Evolutionary conservation across 92 coral and sea anemone species (phyloP).

Genomic region (Zoanthus gigantus): DNA sequence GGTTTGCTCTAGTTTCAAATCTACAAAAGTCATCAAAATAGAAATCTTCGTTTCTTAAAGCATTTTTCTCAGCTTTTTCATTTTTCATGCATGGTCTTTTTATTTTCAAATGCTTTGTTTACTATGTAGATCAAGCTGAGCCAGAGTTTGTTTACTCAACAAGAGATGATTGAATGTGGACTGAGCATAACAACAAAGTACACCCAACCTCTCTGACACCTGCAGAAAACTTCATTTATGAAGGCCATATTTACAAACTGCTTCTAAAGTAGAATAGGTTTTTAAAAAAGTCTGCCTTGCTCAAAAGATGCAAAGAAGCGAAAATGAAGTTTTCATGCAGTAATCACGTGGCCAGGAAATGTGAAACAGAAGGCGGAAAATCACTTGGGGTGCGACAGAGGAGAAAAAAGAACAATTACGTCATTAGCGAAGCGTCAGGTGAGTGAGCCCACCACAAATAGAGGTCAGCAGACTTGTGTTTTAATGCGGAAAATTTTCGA

Average conservation of each 20-base stretch:
- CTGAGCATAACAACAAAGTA: background rate
- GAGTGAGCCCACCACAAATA: constrained; percentile 29
- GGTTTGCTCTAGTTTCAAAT: too few species aligned
- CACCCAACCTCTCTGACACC: background rate
- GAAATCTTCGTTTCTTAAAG: too few species aligned
- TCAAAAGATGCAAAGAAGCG: background rate
- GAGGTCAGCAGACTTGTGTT: constrained; percentile 40
- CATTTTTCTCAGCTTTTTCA: too few species aligned
- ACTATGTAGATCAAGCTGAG: background rate
- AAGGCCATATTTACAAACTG: background rate
- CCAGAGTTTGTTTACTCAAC: background rate
- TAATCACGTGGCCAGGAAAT: constrained; percentile 19
- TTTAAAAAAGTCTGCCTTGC: background rate
- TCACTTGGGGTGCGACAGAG: background rate
- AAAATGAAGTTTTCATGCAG: background rate
- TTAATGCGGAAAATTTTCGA: background rate
- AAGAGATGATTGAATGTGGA: constrained; percentile 2
- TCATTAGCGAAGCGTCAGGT: constrained; percentile 35
- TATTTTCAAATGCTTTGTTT: too few species aligned
- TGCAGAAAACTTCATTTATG: constrained; percentile 17
- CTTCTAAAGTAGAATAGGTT: background rate
- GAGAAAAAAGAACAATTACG: constrained; percentile 17
- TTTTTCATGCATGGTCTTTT: too few species aligned
- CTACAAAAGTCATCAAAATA: too few species aligned
- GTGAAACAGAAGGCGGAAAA: background rate